phyloP scores from a whole-genome alignment of 35 echinoderm and acorn worm species.

The Amphiura filiformis region DNA sequence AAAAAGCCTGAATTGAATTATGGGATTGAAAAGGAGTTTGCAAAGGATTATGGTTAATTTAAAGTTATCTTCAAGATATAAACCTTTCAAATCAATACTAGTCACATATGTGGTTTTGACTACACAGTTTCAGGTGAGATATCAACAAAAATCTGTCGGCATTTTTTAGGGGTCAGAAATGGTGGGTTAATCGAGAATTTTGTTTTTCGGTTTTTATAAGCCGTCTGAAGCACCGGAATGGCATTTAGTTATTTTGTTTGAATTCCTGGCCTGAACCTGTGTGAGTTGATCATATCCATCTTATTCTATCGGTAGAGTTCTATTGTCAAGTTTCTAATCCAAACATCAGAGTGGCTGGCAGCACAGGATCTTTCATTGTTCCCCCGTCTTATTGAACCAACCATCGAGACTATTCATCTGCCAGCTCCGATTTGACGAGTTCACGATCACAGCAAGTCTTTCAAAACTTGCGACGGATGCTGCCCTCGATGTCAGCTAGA shows the following conservation, averaged over 20 bases:
- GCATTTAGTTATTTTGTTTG: neutral
- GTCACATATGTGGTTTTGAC: too few relatives aligned
- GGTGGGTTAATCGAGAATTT: neutral
- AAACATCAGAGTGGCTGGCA: conserved; percentile 50
- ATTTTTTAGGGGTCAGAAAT: too few relatives aligned
- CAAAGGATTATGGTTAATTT: neutral
- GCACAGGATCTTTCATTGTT: conserved; percentile 1
- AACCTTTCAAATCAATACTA: too few relatives aligned
- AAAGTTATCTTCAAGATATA: neutral
- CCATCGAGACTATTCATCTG: conserved; percentile 16
- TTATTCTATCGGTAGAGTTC: neutral
- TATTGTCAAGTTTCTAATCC: conserved; percentile 52
- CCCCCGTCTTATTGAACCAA: neutral
- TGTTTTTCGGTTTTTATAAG: neutral
- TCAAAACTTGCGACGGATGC: conserved; percentile 8
- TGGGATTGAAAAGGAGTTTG: neutral
- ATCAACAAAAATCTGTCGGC: too few relatives aligned
- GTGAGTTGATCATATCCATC: neutral
- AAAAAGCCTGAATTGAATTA: conserved; percentile 3
- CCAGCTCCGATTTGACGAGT: neutral
- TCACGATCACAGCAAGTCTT: neutral
- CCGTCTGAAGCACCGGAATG: neutral
- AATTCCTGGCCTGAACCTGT: neutral
- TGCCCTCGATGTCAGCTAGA: neutral
- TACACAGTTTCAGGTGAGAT: too few relatives aligned